Conservation (phyloP, 2,797 vertebrate genomes). For the Danio kyathit region DNA sequence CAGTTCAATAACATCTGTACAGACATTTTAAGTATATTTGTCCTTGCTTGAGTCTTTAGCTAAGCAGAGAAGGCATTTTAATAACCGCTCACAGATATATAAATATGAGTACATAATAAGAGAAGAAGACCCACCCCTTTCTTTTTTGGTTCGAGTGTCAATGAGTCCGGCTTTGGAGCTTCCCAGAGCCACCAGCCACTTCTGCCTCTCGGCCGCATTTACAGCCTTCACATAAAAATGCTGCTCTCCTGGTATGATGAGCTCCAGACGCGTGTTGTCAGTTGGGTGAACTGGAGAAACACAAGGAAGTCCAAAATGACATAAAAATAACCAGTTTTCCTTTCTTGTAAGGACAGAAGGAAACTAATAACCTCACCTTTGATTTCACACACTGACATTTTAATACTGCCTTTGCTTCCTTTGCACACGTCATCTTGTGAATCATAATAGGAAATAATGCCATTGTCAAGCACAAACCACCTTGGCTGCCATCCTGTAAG, state of each 20-base stretch:
- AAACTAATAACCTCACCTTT: conserved; percentile 82
- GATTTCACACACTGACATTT: conserved; percentile 98
- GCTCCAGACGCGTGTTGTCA: conserved; percentile 91
- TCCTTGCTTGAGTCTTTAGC: background rate
- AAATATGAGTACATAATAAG: no score
- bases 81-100: background rate
- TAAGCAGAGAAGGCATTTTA: background rate
- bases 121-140: conserved; percentile 82
- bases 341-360: background rate
- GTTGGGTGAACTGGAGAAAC: conserved; percentile 86
- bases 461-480: conserved; percentile 94
- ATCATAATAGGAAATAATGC: conserved; percentile 96
- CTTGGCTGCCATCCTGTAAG: conserved; percentile 93
- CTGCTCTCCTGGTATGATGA: conserved; percentile 97
- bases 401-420: conserved; percentile 98
- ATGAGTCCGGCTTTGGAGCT: conserved; percentile 94
- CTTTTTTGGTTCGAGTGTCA: conserved; percentile 90
- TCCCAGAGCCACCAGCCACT: conserved; percentile 94
- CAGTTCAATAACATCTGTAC: no score
- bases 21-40: no score
- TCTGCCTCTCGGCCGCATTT: conserved; percentile 94
- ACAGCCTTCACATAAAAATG: conserved; percentile 97
- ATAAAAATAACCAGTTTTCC: background rate
- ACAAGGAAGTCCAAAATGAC: background rate
- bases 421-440: conserved; percentile 96